Evolutionary conservation across 2,888 invertebrate species (phyloP).

Genomic region (Tetheella fluctuosa): DNA sequence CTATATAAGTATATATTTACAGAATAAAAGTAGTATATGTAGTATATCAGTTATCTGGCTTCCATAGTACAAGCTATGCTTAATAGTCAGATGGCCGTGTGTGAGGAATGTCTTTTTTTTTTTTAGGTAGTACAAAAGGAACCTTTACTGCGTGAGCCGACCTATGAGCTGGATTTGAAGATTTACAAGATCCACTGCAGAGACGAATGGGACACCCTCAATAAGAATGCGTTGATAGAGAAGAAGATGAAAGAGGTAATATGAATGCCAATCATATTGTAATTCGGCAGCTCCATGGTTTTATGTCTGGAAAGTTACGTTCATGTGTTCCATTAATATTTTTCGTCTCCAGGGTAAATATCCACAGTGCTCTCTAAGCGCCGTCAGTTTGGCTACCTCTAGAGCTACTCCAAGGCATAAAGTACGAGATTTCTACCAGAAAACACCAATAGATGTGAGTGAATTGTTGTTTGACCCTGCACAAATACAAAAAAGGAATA

Average conservation of each 20-base stretch:
- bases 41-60: no score
- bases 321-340: no score
- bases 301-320: no score
- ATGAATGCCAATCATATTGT: not conserved
- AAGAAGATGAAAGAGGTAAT: constrained; percentile 64
- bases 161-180: constrained; percentile 65
- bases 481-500: no score
- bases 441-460: constrained; percentile 61
- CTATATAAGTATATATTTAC: no score
- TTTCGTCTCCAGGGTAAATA: constrained; percentile 56
- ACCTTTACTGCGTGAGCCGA: constrained; percentile 57
- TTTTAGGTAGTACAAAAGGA: constrained; percentile 70
- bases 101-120: not conserved
- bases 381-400: constrained; percentile 69
- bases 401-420: constrained; percentile 54
- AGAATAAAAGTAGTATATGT: no score
- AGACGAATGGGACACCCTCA: constrained; percentile 65
- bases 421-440: constrained; percentile 70
- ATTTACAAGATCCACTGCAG: constrained; percentile 62
- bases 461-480: not conserved
- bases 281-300: not conserved
- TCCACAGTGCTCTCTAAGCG: constrained; percentile 63
- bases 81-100: no score
- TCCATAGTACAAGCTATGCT: no score
- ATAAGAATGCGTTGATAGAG: constrained; percentile 64